Evolutionary conservation across 2,113 vertebrate species (phyloP), one percentile per base, ranked within the genome.

Genomic region (Saccopteryx bilineata): DNA sequence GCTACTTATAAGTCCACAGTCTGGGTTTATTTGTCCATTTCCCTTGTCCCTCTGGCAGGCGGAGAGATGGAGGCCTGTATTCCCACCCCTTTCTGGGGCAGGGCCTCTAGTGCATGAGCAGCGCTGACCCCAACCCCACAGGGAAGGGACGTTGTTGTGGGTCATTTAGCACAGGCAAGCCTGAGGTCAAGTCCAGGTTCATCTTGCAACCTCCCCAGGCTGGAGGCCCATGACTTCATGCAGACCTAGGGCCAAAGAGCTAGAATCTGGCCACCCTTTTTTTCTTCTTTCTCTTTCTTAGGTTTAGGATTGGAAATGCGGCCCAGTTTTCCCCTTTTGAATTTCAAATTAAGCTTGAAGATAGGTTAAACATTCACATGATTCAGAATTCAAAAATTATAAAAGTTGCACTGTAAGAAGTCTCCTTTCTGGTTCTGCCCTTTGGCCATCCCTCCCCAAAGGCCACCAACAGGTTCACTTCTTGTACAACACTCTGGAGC

Each of bases 281-380:
- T 86, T 58, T 72, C 65, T 79, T 72, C 18, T 13, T 84, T 17
- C 39, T 61, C 54, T 84, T 65, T 80, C n/a, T 86, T 60, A 66
- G 24, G 18, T 68, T 65, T 48, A 61, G 12, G 61, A 76, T 33
- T 24, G 33, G 87, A 90, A 85, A 72, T 5, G 11, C 17, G 17
- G 8, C 19, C 52, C 68, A 26, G 14, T 31, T 50, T 65, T 33
- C 13, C 60, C 24, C n/a, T 72, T 63, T 46, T 89, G 63, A 88
- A 63, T 84, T 92, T 78, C n/a, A 48, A 83, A 56, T 48, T 88
- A 75, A 88, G 17, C 84, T 88, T 63, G 48, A 76, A 69, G 54
- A 21, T 23, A 54, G 24, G 63, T 63, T 71, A 84, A 84, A n/a
- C 7, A 89, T 7, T 78, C 48, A 31, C 63, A 31, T 28, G 39